Percentiles rank a stretch among this genome's conserved stretches.
Conservation (phyloP, 2,888 invertebrate genomes). For the Eupithecia inturbata region DNA sequence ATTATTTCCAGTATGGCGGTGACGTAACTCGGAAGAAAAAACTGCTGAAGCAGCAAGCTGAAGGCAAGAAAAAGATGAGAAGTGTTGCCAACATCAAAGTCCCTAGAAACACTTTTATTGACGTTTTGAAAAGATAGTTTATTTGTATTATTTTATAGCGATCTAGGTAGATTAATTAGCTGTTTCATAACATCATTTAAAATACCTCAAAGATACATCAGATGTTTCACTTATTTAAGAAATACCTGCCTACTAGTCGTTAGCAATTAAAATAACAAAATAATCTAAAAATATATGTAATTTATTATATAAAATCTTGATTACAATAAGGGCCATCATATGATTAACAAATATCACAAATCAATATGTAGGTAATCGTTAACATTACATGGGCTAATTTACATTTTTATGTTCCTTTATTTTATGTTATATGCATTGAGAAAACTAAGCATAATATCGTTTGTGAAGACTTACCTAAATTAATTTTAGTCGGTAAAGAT, state of each 20-base stretch:
- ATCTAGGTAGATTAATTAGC: not conserved
- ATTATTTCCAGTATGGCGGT: slow-evolving; percentile 90
- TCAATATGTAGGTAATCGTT: slow-evolving; percentile 51
- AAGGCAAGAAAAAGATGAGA: slow-evolving; percentile 97
- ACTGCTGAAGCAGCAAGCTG: slow-evolving; percentile 93
- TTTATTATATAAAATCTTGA: slow-evolving; percentile 66
- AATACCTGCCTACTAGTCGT: not conserved
- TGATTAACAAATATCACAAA: slow-evolving; percentile 70
- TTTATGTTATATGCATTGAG: slow-evolving; percentile 27
- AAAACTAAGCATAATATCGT: slow-evolving; percentile 36
- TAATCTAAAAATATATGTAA: slow-evolving; percentile 57
- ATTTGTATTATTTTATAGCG: not conserved
- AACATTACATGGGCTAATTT: slow-evolving; percentile 46
- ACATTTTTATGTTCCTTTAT: slow-evolving; percentile 39
- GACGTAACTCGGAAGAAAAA: slow-evolving; percentile 96
- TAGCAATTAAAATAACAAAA: slow-evolving; percentile 2
- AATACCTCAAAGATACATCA: not conserved
- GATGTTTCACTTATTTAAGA: not conserved
- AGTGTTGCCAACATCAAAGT: slow-evolving; percentile 95
- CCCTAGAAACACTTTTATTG: slow-evolving; percentile 96
- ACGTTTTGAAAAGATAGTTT: slow-evolving; percentile 90
- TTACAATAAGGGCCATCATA: slow-evolving; percentile 67
- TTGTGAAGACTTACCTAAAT: slow-evolving; percentile 7
- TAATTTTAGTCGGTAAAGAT: not conserved
- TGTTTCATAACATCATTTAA: not conserved